Base-by-base conservation (phyloP, 2,113 vertebrate genomes). In the Dicrurus megarhynchus region DNA sequence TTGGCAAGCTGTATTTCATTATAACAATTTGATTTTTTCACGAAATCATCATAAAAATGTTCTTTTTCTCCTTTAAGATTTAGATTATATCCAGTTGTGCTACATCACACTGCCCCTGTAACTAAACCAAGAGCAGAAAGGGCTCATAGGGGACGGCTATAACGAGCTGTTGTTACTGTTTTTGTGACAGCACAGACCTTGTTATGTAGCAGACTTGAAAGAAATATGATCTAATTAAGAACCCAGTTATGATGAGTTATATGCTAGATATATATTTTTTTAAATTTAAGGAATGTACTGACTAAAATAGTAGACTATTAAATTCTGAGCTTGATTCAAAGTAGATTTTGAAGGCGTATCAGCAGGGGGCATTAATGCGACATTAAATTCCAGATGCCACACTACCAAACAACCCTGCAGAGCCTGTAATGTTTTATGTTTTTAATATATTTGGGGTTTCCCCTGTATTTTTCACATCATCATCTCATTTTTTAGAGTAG, bases 301-400 rank as follows among this genome's bases (percentile, higher is more conserved):
- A 35, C 65, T n/a, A n/a, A n/a, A n/a, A n/a, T 19, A 71, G 12
- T 50, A 33, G 63, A 19, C 33, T 57, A 70, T 65, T 81, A 77
- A 84, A 74, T 53, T 83, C 63, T 65, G 44, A 87, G 42, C 53
- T 71, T 63, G 24, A 87, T 76, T 80, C 9, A 27, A 84, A 87
- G 49, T 13, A 81, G 60, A 55, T 75, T 64, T 76, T 55, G 44
- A 78, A 81, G 57, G 74, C 42, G 88, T 96, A 97, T 93, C 96
- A 96, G 97, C 88, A 96, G 95, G 93, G 97, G 95, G 91, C 91
- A 97, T 95, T 94, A 91, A 90, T 57, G 83, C 3, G 0, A 87
- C 90, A 89, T 57, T 91, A 89, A 84, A 91, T 79, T 95, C 35
- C 56, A 88, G 90, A 88, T 50, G 59, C 24, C 32, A 74, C 70